Evolutionary conservation across 2,113 vertebrate genomes (phyloP).

Genomic region (Rutilus rutilus): DNA sequence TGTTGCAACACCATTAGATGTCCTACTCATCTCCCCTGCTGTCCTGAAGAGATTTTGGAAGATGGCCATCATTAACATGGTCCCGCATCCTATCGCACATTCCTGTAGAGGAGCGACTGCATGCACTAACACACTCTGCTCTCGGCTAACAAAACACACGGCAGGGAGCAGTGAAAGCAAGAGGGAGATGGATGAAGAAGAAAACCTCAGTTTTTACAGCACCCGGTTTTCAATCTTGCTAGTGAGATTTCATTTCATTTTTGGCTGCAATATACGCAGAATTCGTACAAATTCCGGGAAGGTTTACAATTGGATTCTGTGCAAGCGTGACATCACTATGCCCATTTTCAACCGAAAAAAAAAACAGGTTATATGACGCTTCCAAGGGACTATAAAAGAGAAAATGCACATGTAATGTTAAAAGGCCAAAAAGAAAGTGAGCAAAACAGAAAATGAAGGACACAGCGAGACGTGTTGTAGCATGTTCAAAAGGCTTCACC

Average conservation of each 20-base stretch:
- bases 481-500: constrained; percentile 34
- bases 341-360: not conserved
- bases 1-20: not conserved
- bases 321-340: not conserved
- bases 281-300: not conserved
- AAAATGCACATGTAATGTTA: not conserved
- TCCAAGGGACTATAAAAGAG: not conserved
- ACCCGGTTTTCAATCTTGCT: not conserved
- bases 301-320: not conserved
- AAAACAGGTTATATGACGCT: not conserved
- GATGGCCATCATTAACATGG: constrained; percentile 37
- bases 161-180: constrained; percentile 43
- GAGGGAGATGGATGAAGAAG: constrained; percentile 25
- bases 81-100: constrained; percentile 49
- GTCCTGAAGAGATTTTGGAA: constrained; percentile 49
- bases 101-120: constrained; percentile 49
- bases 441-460: constrained; percentile 24
- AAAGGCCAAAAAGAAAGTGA: constrained; percentile 5
- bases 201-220: not conserved
- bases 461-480: not conserved
- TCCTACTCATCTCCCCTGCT: constrained; percentile 18
- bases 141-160: constrained; percentile 49
- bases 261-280: not conserved
- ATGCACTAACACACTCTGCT: constrained; percentile 48
- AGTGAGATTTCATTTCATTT: not conserved